These are phyloP conservation scores for Urocolius indicus DNA, from an alignment of 2,113 vertebrate species.

Conservation along the genomic window DNA sequence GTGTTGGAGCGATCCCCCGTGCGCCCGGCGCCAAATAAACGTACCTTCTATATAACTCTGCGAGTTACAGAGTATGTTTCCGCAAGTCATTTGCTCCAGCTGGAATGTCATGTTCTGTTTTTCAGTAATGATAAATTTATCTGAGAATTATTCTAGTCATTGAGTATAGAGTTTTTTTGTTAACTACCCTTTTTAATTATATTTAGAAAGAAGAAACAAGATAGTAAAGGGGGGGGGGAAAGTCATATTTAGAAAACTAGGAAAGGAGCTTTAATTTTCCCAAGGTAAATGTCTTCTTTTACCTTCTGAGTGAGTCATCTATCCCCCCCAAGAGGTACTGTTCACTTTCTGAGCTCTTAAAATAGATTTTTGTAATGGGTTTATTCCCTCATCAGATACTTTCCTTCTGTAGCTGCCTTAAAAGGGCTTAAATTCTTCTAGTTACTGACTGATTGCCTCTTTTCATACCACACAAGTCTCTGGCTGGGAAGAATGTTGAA, in stretches of 20 bases:
- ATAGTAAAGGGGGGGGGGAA: not conserved
- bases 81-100: too few relatives aligned
- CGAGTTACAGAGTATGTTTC: too few relatives aligned
- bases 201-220: not conserved
- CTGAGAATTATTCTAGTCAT: not conserved
- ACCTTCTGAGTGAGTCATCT: conserved; percentile 11
- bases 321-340: not conserved
- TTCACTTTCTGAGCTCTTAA: conserved; percentile 26
- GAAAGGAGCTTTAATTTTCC: not conserved
- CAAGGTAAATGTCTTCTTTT: not conserved
- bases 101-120: not conserved
- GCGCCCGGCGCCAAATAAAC: too few relatives aligned
- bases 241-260: not conserved
- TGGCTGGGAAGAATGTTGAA: not conserved
- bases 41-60: too few relatives aligned
- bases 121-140: not conserved
- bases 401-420: conserved; percentile 16
- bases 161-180: not conserved
- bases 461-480: conserved; percentile 8
- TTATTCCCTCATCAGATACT: not conserved
- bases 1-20: too few relatives aligned
- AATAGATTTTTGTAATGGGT: conserved; percentile 28
- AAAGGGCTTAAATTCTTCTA: conserved; percentile 54
- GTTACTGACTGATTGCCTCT: not conserved
- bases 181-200: not conserved